These are phyloP conservation scores for Callospermophilus lateralis DNA, from an alignment of 2,113 vertebrate genomes.

Conservation along the genomic window DNA sequence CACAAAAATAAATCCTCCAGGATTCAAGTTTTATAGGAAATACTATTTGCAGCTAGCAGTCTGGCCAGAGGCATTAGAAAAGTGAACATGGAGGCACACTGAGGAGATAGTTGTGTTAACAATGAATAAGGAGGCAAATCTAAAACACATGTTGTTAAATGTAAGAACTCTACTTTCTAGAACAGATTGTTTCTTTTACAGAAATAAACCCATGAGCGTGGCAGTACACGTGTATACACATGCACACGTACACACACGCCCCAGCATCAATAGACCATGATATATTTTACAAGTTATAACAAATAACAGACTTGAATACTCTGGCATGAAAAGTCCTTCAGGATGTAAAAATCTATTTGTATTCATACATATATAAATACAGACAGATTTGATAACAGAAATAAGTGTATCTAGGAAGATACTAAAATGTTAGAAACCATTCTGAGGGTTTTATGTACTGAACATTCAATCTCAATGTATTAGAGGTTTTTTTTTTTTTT, in stretches of 20 bases:
- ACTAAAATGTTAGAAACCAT: not conserved
- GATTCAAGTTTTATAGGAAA: not conserved
- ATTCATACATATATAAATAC: not conserved
- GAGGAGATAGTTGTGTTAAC: not conserved
- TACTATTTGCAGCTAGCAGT: not conserved
- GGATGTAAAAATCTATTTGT: not conserved
- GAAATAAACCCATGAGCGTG: constrained; percentile 20
- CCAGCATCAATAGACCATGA: not conserved
- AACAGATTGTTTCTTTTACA: not conserved
- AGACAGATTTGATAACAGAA: not conserved
- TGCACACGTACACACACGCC: not conserved
- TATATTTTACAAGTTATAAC: not conserved
- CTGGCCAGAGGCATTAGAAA: not conserved
- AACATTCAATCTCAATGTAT: not conserved
- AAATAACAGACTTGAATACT: not conserved
- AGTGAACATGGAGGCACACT: not conserved
- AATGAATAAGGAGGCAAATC: not conserved
- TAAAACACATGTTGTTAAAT: not conserved
- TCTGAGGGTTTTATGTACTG: not conserved
- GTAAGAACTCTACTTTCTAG: not conserved
- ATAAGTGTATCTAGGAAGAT: not conserved
- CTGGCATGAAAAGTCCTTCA: not conserved
- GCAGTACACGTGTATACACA: not conserved
- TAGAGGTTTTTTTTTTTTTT: not conserved
- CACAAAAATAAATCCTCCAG: not conserved